phyloP scores from a whole-genome alignment of 2,888 invertebrate genomes.

The Ennomos fuscantarius region DNA sequence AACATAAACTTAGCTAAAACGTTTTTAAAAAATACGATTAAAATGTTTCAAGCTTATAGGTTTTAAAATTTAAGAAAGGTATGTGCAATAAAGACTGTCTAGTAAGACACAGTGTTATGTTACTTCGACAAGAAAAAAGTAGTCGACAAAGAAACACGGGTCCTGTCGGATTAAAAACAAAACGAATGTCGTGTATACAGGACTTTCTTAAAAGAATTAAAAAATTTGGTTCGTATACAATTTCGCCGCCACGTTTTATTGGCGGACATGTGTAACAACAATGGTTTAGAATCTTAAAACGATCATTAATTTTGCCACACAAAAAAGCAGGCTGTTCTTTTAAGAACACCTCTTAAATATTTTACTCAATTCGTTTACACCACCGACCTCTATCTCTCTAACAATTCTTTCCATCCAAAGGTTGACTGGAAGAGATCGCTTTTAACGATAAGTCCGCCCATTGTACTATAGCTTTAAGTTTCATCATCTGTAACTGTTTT shows the following conservation, averaged over 20 bases:
- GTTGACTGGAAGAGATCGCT: no score
- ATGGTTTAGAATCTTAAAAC: neutral
- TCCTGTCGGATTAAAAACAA: constrained; percentile 54
- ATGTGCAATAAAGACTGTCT: constrained; percentile 43
- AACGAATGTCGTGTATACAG: constrained; percentile 39
- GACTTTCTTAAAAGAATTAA: constrained; percentile 41
- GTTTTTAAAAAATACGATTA: no score
- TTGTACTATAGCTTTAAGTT: no score
- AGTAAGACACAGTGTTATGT: constrained; percentile 55
- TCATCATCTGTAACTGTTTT: no score
- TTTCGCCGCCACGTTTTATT: constrained; percentile 25
- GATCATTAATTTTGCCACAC: neutral
- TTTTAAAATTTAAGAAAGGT: constrained; percentile 13
- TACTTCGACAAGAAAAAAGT: constrained; percentile 62
- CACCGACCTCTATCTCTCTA: no score
- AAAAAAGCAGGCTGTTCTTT: no score
- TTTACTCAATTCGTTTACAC: no score
- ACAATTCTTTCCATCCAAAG: no score
- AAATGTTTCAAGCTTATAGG: no score
- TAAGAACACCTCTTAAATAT: no score
- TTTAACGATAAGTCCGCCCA: no score
- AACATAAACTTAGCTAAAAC: no score
- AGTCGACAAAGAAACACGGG: constrained; percentile 52
- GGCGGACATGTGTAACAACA: constrained; percentile 4
- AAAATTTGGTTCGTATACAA: constrained; percentile 42